Evolutionary conservation across 2,797 vertebrate genomes (phyloP), one percentile per base, ranked within the genome.

Genomic region (Nannoperca australis): DNA sequence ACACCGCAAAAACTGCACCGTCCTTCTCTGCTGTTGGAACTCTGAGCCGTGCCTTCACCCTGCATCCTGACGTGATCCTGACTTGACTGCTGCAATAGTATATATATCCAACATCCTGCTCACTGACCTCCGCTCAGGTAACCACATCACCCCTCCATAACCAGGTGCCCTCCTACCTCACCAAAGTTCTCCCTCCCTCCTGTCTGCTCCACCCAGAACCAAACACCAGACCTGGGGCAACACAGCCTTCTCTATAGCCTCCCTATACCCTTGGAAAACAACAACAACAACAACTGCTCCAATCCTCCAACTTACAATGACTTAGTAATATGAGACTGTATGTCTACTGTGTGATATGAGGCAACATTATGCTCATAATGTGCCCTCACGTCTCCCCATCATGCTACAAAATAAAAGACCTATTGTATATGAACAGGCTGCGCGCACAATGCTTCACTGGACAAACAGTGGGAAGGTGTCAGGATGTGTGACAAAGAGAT

Each of bases 341-440:
- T 11, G 13, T 12, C 42, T 9, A 45, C 7, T 18, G 34, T 50
- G 38, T n/a, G 22, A 54, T 38, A 30, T n/a, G 45, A 53, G 49
- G n/a, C 18, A 27, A 38, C 32, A 27, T 22, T 40, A 49, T 14
- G 27, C 20, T 5, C 51, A 50, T 40, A 77, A 27, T 58, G 27
- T 20, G 60, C 34, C 61, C 51, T 58, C 7, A 9, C 17, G 27
- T 51, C 50, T 42, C 47, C 15, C 15, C 47, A 13, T 40, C 20
- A 40, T 27, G 34, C 38, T 32, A 32, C 74, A 45, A 51, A 65
- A 70, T 44, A 67, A 71, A 62, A 50, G 15, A 60, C 22, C 22
- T 24, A 3, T 45, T 32, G 30, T 22, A 12, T 32, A 54, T 38
- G 64, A 49, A 30, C 27, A 7, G 22, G 65, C 65, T 58, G 50